phyloP scores from a whole-genome alignment of 2,113 vertebrate genomes.

The Pterocles orientalis region DNA sequence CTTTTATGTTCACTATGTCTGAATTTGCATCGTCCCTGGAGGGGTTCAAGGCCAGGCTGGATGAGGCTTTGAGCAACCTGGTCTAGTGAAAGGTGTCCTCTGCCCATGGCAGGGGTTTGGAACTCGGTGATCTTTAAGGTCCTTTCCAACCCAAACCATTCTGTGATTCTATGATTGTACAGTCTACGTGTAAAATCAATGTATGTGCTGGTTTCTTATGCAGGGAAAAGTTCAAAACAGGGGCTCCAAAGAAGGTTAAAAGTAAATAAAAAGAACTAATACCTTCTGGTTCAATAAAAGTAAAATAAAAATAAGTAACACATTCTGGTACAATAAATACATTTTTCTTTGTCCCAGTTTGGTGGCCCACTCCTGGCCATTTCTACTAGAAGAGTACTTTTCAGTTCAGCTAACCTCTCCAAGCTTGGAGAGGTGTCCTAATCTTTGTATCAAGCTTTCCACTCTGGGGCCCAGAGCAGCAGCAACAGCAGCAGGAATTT shows the following conservation, averaged over 20 bases:
- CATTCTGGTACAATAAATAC: neutral
- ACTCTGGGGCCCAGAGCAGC: neutral
- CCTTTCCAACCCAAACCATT: too few relatives aligned
- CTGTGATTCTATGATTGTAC: too few relatives aligned
- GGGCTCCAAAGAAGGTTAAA: neutral
- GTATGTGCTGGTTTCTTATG: neutral
- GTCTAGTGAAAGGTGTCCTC: too few relatives aligned
- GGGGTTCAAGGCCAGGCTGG: too few relatives aligned
- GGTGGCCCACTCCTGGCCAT: rapidly evolving
- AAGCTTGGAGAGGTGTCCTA: neutral
- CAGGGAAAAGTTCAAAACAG: neutral
- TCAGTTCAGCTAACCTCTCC: neutral
- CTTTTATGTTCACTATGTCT: neutral
- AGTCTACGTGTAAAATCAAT: neutral
- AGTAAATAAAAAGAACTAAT: neutral
- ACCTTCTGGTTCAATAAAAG: neutral
- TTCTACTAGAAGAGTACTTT: neutral
- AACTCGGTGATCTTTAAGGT: too few relatives aligned
- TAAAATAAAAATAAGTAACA: neutral
- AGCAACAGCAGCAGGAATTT: neutral
- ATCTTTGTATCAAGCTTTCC: neutral
- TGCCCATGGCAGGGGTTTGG: too few relatives aligned
- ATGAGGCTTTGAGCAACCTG: too few relatives aligned
- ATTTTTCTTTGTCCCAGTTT: neutral
- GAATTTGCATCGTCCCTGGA: neutral